These are phyloP conservation scores for Ethmia dodecea DNA, from an alignment of 2,888 invertebrate species.

Conservation along the genomic window DNA sequence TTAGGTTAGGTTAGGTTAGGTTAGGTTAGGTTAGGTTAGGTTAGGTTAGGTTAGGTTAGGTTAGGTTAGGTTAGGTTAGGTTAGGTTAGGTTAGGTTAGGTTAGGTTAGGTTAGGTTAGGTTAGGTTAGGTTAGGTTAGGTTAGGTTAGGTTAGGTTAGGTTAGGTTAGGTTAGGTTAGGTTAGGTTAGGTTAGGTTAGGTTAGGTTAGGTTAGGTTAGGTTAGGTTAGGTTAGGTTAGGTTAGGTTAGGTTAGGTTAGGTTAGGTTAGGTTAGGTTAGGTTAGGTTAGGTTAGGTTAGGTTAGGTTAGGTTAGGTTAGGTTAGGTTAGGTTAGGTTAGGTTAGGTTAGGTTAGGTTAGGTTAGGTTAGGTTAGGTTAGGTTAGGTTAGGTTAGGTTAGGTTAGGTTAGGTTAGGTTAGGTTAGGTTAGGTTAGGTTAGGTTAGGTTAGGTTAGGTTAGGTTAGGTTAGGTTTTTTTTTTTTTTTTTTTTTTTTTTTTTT, in stretches of 20 bases:
- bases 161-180: conserved; percentile 4
- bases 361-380: conserved; percentile 2
- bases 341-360: conserved; percentile 5
- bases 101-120: neutral
- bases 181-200: conserved; percentile 10
- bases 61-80: conserved; percentile 14
- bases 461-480: conserved; percentile 1
- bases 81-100: neutral
- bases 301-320: neutral
- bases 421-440: neutral
- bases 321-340: conserved; percentile 4
- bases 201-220: conserved; percentile 6
- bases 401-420: conserved; percentile 1
- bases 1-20: conserved; percentile 13
- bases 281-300: neutral
- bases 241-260: conserved; percentile 1
- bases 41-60: conserved; percentile 19
- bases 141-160: conserved; percentile 1
- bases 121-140: neutral
- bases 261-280: neutral
- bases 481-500: neutral
- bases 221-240: conserved; percentile 4
- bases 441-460: conserved; percentile 8
- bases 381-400: conserved; percentile 1
- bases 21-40: conserved; percentile 13